These are phyloP conservation scores for Anarhynchus alexandrinus DNA, from an alignment of 2,113 vertebrate genomes.

Conservation along the genomic window DNA sequence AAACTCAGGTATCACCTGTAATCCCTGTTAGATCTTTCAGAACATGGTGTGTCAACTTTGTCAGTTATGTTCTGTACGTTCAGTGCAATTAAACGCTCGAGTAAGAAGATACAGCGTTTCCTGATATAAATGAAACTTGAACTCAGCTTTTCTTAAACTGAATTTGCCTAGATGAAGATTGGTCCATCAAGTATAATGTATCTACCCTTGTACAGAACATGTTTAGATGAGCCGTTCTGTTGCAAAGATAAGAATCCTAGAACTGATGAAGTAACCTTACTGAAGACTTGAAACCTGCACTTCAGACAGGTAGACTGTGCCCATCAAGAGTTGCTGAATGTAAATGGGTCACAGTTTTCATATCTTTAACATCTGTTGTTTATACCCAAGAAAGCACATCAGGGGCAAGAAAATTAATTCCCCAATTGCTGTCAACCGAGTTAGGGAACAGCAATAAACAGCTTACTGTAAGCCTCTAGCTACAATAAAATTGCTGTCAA, in stretches of 20 bases:
- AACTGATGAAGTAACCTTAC: background rate
- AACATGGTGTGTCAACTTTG: background rate
- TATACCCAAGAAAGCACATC: conserved; percentile 84
- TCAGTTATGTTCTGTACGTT: background rate
- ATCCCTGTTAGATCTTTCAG: background rate
- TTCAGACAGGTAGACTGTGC: conserved; percentile 26
- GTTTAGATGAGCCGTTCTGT: background rate
- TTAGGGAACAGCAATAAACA: conserved; percentile 82
- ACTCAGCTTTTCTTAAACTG: background rate
- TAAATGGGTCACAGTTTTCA: conserved; percentile 81
- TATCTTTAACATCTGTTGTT: conserved; percentile 83
- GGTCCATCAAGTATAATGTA: background rate
- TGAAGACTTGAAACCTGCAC: background rate
- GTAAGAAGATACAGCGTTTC: background rate
- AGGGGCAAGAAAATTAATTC: conserved; percentile 86
- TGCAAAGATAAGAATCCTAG: background rate
- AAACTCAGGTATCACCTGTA: background rate
- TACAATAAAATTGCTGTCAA: conserved; percentile 79
- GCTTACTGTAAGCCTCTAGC: conserved; percentile 81
- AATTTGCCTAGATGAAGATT: background rate
- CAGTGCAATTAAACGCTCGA: background rate
- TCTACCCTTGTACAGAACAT: background rate
- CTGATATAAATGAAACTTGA: background rate
- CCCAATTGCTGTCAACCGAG: conserved; percentile 81
- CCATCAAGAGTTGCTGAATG: conserved; percentile 66